Conservation (phyloP, 2,113 vertebrate species). For the Datnioides undecimradiatus region DNA sequence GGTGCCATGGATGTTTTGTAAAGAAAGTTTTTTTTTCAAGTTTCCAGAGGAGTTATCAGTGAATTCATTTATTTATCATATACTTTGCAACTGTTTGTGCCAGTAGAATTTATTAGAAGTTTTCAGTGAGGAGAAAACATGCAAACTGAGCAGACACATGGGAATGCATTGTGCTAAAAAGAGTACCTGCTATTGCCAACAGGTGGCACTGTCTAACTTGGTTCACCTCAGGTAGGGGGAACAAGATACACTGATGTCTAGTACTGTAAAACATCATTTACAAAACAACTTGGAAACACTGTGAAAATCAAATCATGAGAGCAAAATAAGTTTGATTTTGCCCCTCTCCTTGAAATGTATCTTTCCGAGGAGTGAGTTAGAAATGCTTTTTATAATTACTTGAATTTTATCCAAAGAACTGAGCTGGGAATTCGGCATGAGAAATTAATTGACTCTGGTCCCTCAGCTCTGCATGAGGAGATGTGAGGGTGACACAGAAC, state of each 20-base stretch:
- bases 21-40: neutral
- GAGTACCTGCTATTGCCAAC: slow-evolving; percentile 40
- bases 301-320: neutral
- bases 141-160: neutral
- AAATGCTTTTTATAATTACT: slow-evolving; percentile 35
- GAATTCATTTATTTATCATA: neutral
- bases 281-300: neutral
- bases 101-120: neutral
- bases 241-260: neutral
- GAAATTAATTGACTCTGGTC: slow-evolving; percentile 49
- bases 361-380: slow-evolving; percentile 2
- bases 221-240: neutral
- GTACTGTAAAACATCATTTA: neutral
- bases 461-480: slow-evolving; percentile 42
- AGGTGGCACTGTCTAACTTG: slow-evolving; percentile 59
- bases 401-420: slow-evolving; percentile 41
- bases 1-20: neutral
- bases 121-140: neutral
- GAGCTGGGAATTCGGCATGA: slow-evolving; percentile 27
- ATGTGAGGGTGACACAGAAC: slow-evolving; percentile 24
- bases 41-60: neutral
- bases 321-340: neutral
- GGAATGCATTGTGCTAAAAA: neutral
- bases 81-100: neutral
- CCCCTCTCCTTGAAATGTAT: slow-evolving; percentile 12